phyloP scores from a whole-genome alignment of 1,140 invertebrate genomes.

The Potamilus streckersoni region DNA sequence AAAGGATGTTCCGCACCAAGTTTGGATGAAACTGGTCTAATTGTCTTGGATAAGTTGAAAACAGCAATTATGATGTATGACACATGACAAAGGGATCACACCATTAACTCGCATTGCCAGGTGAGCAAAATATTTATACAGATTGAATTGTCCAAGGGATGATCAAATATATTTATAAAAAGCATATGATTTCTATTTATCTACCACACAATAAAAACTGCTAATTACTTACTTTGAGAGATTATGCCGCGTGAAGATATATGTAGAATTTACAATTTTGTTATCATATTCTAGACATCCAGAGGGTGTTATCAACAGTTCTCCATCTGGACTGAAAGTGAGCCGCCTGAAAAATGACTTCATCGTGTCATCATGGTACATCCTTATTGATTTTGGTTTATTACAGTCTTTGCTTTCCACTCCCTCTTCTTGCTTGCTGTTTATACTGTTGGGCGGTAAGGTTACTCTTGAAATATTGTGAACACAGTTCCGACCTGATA shows the following conservation, averaged over 20 bases:
- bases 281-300: slow-evolving; percentile 61
- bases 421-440: slow-evolving; percentile 6
- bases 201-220: background rate
- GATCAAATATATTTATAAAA: no score
- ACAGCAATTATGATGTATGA: no score
- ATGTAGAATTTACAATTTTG: slow-evolving; percentile 76
- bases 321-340: slow-evolving; percentile 89
- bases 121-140: no score
- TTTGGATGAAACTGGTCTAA: no score
- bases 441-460: slow-evolving; percentile 42
- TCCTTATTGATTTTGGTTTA: slow-evolving; percentile 58
- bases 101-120: no score
- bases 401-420: slow-evolving; percentile 29
- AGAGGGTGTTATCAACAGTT: slow-evolving; percentile 84
- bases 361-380: slow-evolving; percentile 95
- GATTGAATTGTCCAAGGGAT: no score
- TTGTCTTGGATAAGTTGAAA: no score
- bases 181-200: no score
- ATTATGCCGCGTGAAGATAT: slow-evolving; percentile 82
- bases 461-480: slow-evolving; percentile 78
- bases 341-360: slow-evolving; percentile 92
- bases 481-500: slow-evolving; percentile 78
- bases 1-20: no score
- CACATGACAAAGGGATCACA: no score
- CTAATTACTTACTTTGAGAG: slow-evolving; percentile 75